These are phyloP conservation scores for Marisa cornuarietis DNA, from an alignment of 1,140 invertebrate genomes.

Conservation along the genomic window DNA sequence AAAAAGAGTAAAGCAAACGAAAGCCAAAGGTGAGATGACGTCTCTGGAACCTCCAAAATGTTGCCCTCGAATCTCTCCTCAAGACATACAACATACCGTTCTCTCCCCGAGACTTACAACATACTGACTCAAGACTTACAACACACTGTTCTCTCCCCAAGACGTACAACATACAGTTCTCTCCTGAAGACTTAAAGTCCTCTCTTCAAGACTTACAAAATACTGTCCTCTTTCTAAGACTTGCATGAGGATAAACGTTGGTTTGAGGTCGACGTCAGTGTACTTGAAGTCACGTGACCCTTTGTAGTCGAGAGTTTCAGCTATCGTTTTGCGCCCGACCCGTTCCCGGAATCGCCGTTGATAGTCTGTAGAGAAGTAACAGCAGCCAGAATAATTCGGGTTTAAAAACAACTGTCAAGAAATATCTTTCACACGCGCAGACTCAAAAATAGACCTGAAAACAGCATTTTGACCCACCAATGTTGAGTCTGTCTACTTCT, in stretches of 20 bases:
- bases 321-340: constrained; percentile 48
- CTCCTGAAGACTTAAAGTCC: too few species aligned
- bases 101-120: constrained; percentile 47
- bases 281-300: constrained; percentile 26
- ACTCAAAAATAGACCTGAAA: not conserved
- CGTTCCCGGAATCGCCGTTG: constrained; percentile 29
- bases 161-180: too few species aligned
- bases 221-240: constrained; percentile 53
- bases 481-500: constrained; percentile 9
- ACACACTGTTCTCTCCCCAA: too few species aligned
- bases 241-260: constrained; percentile 44
- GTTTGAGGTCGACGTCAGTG: constrained; percentile 45
- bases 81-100: constrained; percentile 52
- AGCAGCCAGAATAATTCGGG: not conserved
- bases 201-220: constrained; percentile 40
- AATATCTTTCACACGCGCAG: too few species aligned
- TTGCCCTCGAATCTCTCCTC: too few species aligned
- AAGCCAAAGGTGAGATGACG: too few species aligned
- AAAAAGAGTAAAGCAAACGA: too few species aligned
- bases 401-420: too few species aligned
- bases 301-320: constrained; percentile 45
- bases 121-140: too few species aligned
- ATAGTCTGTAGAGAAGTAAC: constrained; percentile 27
- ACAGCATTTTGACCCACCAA: constrained; percentile 1
- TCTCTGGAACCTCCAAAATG: too few species aligned